phyloP scores from a whole-genome alignment of 2,888 invertebrate genomes.

The Drosophila buzzatii region DNA sequence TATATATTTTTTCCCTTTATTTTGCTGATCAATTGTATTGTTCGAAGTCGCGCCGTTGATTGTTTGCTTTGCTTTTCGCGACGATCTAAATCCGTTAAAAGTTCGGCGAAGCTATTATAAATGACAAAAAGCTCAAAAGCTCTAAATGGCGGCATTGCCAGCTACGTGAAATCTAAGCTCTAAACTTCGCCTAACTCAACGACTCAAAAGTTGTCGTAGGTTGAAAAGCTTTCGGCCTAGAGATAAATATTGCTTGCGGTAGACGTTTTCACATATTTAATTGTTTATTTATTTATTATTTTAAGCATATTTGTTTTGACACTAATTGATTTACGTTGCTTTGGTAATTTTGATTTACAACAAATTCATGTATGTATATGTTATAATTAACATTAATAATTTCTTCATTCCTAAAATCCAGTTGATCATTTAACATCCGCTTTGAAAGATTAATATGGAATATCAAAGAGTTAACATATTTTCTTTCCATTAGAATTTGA shows the following conservation, averaged over 20 bases:
- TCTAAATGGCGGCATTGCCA: slow-evolving; percentile 52
- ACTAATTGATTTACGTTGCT: slow-evolving; percentile 74
- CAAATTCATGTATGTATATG: slow-evolving; percentile 53
- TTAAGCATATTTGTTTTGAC: slow-evolving; percentile 66
- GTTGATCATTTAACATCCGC: slow-evolving; percentile 41
- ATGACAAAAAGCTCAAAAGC: slow-evolving; percentile 62
- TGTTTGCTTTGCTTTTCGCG: slow-evolving; percentile 60
- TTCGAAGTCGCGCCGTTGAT: slow-evolving; percentile 50
- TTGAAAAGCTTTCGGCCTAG: slow-evolving; percentile 40
- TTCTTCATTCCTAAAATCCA: slow-evolving; percentile 36
- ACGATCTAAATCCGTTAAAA: slow-evolving; percentile 81
- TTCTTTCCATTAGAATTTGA: slow-evolving; percentile 21
- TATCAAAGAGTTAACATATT: slow-evolving; percentile 47
- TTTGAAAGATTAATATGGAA: slow-evolving; percentile 51
- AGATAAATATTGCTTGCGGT: background rate
- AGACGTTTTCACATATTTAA: slow-evolving; percentile 29
- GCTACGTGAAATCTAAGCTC: slow-evolving; percentile 22
- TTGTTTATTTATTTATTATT: slow-evolving; percentile 30
- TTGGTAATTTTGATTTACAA: slow-evolving; percentile 74
- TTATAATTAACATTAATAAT: slow-evolving; percentile 45
- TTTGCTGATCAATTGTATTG: slow-evolving; percentile 52
- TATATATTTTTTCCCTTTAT: slow-evolving; percentile 17
- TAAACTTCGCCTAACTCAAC: slow-evolving; percentile 46
- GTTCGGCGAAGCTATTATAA: slow-evolving; percentile 73
- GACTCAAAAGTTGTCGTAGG: slow-evolving; percentile 52